These are phyloP conservation scores for Patella ulyssiponensis DNA, from an alignment of 2,888 invertebrate species.

Conservation along the genomic window DNA sequence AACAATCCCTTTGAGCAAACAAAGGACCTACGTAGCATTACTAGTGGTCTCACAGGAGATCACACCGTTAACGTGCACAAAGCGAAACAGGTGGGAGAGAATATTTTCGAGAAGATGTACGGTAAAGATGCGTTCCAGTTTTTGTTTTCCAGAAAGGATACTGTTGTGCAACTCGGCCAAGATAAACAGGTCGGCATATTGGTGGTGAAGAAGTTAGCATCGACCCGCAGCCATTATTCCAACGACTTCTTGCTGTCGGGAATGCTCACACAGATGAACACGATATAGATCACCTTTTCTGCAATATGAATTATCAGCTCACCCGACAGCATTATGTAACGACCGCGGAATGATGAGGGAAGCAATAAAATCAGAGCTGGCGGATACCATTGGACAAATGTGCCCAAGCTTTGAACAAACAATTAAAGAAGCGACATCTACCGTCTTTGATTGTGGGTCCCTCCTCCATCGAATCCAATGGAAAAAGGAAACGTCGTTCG, in stretches of 20 bases:
- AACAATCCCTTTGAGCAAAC: constrained; percentile 33
- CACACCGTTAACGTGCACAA: constrained; percentile 29
- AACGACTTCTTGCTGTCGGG: constrained; percentile 31
- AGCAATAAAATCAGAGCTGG: constrained; percentile 32
- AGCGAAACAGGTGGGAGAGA: constrained; percentile 30
- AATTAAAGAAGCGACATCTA: background rate
- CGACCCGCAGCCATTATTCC: constrained; percentile 38
- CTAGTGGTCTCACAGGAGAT: constrained; percentile 37
- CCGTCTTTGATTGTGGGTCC: constrained; percentile 34
- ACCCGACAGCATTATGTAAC: constrained; percentile 40
- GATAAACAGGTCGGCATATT: constrained; percentile 21
- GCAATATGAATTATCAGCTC: constrained; percentile 31
- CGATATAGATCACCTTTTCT: constrained; percentile 27
- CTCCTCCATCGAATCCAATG: constrained; percentile 34
- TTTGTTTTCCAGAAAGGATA: constrained; percentile 31
- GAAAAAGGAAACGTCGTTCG: constrained; percentile 25
- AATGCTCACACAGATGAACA: background rate
- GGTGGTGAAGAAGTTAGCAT: constrained; percentile 24
- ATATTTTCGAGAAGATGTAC: constrained; percentile 31
- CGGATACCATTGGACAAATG: constrained; percentile 26
- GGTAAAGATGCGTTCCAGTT: constrained; percentile 22
- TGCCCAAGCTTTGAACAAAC: background rate
- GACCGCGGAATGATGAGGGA: constrained; percentile 18
- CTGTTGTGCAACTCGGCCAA: constrained; percentile 26
- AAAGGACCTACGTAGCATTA: constrained; percentile 32